Percentiles rank a stretch among this genome's conserved stretches.
Conservation (phyloP, 1,140 invertebrate species). For the Megalonaias nervosa region DNA sequence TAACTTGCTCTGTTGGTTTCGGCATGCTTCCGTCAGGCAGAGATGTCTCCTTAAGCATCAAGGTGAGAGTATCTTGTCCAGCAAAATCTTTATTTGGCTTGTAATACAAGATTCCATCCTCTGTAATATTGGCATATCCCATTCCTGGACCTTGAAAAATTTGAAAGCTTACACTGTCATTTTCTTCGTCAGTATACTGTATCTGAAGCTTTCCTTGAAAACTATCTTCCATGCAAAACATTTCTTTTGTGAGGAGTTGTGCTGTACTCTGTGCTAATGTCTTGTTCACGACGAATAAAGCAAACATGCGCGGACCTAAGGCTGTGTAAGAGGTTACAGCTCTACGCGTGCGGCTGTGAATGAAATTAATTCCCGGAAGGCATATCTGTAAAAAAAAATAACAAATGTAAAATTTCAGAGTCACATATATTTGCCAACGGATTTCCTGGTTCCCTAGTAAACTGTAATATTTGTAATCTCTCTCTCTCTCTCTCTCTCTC, state of each 20-base stretch:
- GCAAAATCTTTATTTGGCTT: neutral
- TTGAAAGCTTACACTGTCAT: neutral
- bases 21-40: neutral
- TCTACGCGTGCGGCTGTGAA: too few relatives aligned
- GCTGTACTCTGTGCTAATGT: neutral
- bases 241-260: neutral
- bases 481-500: too few relatives aligned
- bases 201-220: neutral
- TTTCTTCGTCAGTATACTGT: neutral
- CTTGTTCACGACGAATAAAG: neutral
- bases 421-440: too few relatives aligned
- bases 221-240: neutral
- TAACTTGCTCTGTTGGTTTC: neutral
- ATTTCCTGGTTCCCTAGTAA: too few relatives aligned
- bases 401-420: too few relatives aligned
- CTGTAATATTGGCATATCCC: slow-evolving; percentile 2
- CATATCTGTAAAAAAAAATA: too few relatives aligned
- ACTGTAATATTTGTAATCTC: too few relatives aligned
- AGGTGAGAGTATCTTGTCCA: neutral
- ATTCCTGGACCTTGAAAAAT: neutral
- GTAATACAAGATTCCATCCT: neutral
- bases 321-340: too few relatives aligned
- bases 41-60: neutral
- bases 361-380: too few relatives aligned
- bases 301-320: neutral